Percentiles rank a stretch among this genome's conserved stretches.
phyloP scores from a whole-genome alignment of 2,888 invertebrate species.

The Cetonia aurata region DNA sequence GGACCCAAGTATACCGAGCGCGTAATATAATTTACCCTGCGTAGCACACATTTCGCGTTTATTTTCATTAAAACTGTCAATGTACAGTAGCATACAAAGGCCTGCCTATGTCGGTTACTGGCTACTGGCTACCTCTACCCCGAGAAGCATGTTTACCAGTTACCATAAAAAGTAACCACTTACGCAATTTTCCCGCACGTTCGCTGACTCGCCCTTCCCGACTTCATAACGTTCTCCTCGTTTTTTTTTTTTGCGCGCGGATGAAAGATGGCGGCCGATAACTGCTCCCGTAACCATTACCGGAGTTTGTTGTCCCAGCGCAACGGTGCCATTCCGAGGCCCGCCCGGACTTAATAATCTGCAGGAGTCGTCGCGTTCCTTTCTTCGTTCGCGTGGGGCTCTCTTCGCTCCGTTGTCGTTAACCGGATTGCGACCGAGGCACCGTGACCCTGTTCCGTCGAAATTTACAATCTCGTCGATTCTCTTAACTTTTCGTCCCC shows the following conservation, averaged over 20 bases:
- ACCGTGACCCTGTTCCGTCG: constrained; percentile 36
- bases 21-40: constrained; percentile 8
- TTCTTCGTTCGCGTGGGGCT: constrained; percentile 18
- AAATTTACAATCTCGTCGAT: constrained; percentile 37
- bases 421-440: constrained; percentile 1
- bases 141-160: constrained; percentile 56
- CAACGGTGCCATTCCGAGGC: constrained; percentile 39
- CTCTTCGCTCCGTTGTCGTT: not conserved
- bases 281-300: constrained; percentile 60
- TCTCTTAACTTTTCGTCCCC: not conserved
- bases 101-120: too few species aligned
- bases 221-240: constrained; percentile 56
- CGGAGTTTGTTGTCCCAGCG: constrained; percentile 56
- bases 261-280: constrained; percentile 59
- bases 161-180: constrained; percentile 63
- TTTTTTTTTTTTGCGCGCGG: constrained; percentile 52
- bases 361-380: constrained; percentile 43
- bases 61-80: constrained; percentile 33
- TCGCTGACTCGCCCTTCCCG: constrained; percentile 17
- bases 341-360: constrained; percentile 52
- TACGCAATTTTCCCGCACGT: constrained; percentile 58
- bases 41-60: constrained; percentile 7
- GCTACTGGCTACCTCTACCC: not conserved
- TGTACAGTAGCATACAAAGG: constrained; percentile 7
- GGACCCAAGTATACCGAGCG: not conserved